Evolutionary conservation across 2,797 vertebrate species (phyloP).

Genomic region (Leptodactylus fallax): DNA sequence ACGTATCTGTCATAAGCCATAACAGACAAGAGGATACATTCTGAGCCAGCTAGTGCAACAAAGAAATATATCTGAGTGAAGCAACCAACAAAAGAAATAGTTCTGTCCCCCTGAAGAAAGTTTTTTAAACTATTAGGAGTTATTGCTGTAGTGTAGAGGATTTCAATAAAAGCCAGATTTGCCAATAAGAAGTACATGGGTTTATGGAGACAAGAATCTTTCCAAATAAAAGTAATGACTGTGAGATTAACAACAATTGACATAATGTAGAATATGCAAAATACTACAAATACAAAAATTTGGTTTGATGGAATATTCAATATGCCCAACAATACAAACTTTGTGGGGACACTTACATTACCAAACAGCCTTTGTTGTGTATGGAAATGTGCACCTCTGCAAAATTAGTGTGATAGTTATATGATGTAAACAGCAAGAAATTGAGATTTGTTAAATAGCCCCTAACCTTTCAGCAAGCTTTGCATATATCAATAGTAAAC

Average conservation of each 20-base stretch:
- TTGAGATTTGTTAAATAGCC: not conserved
- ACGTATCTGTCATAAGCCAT: constrained; percentile 57
- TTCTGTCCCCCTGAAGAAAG: not conserved
- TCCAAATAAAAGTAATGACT: constrained; percentile 17
- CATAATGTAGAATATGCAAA: constrained; percentile 24
- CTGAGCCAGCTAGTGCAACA: constrained; percentile 31
- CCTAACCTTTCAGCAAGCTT: not conserved
- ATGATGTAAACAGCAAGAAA: not conserved
- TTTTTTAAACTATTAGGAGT: constrained; percentile 12
- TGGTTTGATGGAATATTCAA: not conserved
- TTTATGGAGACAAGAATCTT: constrained; percentile 31
- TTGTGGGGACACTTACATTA: not conserved
- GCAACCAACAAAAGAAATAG: constrained; percentile 45
- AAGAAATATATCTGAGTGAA: constrained; percentile 50
- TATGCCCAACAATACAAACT: constrained; percentile 39
- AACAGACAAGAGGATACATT: constrained; percentile 32
- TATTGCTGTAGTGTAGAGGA: constrained; percentile 24
- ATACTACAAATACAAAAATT: not conserved
- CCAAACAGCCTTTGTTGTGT: too few species aligned
- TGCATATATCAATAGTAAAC: too few species aligned
- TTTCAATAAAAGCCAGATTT: constrained; percentile 40
- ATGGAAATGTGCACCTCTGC: not conserved
- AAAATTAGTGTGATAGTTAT: not conserved
- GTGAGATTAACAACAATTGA: constrained; percentile 38
- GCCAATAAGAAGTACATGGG: constrained; percentile 53